These are phyloP conservation scores for Platyscelio sp. DNA, from an alignment of 2,888 invertebrate genomes.

Conservation along the genomic window DNA sequence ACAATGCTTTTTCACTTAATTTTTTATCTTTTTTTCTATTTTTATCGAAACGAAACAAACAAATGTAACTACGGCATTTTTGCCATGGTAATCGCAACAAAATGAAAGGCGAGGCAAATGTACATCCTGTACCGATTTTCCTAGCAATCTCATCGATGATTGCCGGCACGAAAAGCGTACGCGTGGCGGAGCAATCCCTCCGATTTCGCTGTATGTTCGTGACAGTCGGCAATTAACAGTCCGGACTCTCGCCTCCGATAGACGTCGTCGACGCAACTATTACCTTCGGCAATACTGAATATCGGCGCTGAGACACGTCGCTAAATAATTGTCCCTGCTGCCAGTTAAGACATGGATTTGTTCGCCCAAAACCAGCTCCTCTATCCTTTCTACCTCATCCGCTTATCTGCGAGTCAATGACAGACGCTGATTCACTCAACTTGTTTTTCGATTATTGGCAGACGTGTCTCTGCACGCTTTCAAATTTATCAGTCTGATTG, in stretches of 20 bases:
- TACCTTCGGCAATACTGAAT: conserved; percentile 62
- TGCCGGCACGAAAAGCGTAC: conserved; percentile 79
- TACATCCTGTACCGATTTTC: conserved; percentile 68
- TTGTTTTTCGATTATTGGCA: conserved; percentile 80
- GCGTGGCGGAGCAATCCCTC: conserved; percentile 72
- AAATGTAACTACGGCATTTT: conserved; percentile 54
- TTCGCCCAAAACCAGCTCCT: conserved; percentile 57
- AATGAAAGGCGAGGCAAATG: conserved; percentile 66
- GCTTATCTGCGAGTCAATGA: conserved; percentile 79
- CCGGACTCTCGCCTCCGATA: conserved; percentile 81
- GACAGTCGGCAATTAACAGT: conserved; percentile 85
- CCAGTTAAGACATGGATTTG: conserved; percentile 83
- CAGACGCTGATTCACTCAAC: conserved; percentile 78
- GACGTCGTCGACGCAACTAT: conserved; percentile 63
- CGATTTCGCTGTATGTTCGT: conserved; percentile 81
- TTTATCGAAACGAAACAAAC: conserved; percentile 43
- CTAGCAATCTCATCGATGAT: conserved; percentile 70
- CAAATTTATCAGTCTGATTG: conserved; percentile 3
- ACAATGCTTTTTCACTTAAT: background rate
- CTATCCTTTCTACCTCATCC: conserved; percentile 68
- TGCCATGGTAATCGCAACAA: conserved; percentile 49
- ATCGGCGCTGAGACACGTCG: conserved; percentile 76
- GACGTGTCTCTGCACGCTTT: conserved; percentile 43
- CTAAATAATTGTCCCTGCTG: conserved; percentile 83
- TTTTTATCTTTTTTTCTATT: conserved; percentile 19